Conservation (phyloP, 2,113 vertebrate genomes). For the Ornithorhynchus anatinus region DNA sequence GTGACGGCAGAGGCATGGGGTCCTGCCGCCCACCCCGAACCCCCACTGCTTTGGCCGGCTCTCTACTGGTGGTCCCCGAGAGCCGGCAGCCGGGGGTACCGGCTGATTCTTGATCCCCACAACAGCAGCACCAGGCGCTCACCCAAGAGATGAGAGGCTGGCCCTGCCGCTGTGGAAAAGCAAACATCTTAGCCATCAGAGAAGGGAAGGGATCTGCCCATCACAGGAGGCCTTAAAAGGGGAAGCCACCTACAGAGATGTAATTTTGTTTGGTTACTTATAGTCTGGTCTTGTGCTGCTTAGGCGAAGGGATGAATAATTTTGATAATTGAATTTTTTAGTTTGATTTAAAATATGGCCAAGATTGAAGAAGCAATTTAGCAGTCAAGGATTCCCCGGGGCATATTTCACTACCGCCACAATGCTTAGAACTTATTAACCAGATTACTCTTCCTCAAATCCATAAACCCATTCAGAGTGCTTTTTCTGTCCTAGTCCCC, state of each 20-base stretch:
- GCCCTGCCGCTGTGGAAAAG: not conserved
- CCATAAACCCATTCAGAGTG: not conserved
- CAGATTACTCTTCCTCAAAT: constrained; percentile 33
- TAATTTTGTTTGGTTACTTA: no score
- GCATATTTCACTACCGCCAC: constrained; percentile 17
- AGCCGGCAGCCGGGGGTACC: no score
- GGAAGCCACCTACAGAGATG: no score
- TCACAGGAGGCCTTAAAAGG: no score
- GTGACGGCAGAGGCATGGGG: no score
- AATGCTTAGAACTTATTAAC: constrained; percentile 21
- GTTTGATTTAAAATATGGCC: constrained; percentile 45
- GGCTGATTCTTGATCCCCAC: not conserved
- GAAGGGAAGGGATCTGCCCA: no score
- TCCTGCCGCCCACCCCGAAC: no score
- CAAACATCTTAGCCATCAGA: not conserved
- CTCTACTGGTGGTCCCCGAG: no score
- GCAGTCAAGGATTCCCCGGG: constrained; percentile 16
- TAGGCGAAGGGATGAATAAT: constrained; percentile 3
- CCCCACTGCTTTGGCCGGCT: no score
- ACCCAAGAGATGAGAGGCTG: not conserved
- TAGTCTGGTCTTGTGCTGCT: not conserved
- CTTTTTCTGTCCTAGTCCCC: not conserved
- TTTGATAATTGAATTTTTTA: constrained; percentile 44
- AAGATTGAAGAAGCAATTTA: constrained; percentile 47
- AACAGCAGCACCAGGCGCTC: not conserved